Evolutionary conservation across 2,113 vertebrate species (phyloP), one percentile per base, ranked within the genome.

Genomic region (Marmota flaviventris): DNA sequence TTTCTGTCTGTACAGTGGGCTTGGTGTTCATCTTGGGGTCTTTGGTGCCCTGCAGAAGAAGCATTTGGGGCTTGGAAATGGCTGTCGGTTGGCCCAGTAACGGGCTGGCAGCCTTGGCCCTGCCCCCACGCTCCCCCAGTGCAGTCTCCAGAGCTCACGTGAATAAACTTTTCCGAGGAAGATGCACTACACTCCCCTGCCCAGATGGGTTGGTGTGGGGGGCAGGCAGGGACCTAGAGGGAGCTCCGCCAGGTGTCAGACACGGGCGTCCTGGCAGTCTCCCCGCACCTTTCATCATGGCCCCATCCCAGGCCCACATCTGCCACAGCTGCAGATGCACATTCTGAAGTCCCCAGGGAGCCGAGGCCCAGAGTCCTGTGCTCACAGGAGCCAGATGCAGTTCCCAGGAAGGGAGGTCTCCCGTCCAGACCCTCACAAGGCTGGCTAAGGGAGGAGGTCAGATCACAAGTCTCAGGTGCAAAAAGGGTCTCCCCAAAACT

Each of bases 311-410:
- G 91, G 51, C 32, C 25, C 56, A 53, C 78, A 56, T 53, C 94
- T 96, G 85, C 91, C 42, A n/a, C 73, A 77, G 85, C 69, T 81
- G 69, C 89, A 88, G 93, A 91, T 37, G 17, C 67, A 42, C 32
- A 18, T 39, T 85, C 89, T 87, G 61, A 85, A 51, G 11, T 13
- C 24, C 56, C 48, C 1, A 0, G 17, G 51, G 42, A 83, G 20
- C 0, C 1, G 73, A 51, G 67, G 42, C 27, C 51, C 73, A 24
- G 79, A 48, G 83, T 85, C 67, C 37, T 90, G 56, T 2, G 61
- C 86, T 79, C 77, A 67, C 12, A 61, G 85, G 70, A 96, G 77
- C 97, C 88, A 77, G 79, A 85, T 17, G 51, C n/a, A 25, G 61
- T 63, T 24, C 24, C 61, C 61, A 63, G 61, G 61, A n/a, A 85